Percentiles rank a stretch among this genome's conserved stretches.
These are phyloP conservation scores for Oplegnathus fasciatus DNA, from an alignment of 2,113 vertebrate genomes.

Conservation along the genomic window DNA sequence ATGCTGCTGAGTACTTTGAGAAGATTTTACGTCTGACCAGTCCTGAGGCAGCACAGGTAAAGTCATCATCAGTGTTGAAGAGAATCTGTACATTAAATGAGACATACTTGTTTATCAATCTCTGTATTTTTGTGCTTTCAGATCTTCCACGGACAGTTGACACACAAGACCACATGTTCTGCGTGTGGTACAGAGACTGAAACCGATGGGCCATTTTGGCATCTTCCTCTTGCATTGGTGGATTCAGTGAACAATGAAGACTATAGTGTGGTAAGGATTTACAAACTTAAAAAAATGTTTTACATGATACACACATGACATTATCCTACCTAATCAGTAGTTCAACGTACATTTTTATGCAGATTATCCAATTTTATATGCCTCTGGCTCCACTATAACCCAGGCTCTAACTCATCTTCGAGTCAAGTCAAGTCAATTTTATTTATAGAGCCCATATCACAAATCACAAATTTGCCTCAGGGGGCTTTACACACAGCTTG, in stretches of 20 bases:
- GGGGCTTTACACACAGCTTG: too few relatives aligned
- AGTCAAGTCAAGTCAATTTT: too few relatives aligned
- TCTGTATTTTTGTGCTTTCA: constrained; percentile 3
- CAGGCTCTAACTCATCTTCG: too few relatives aligned
- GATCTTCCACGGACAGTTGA: constrained; percentile 22
- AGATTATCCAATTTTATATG: too few relatives aligned
- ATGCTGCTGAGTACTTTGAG: constrained; percentile 78
- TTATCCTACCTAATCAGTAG: too few relatives aligned
- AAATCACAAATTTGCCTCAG: too few relatives aligned
- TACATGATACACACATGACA: too few relatives aligned
- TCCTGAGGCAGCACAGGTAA: constrained; percentile 50
- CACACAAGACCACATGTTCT: constrained; percentile 9
- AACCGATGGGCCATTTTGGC: background rate
- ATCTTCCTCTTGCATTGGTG: constrained; percentile 33
- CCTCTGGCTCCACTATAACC: too few relatives aligned
- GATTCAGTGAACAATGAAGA: background rate
- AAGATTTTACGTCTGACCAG: constrained; percentile 64
- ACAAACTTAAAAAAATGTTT: background rate
- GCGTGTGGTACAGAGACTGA: accelerated
- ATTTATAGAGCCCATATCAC: too few relatives aligned
- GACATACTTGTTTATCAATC: background rate
- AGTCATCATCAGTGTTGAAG: background rate
- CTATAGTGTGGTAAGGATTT: constrained; percentile 24
- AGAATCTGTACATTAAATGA: background rate
- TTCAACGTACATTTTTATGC: too few relatives aligned